phyloP scores from a whole-genome alignment of 2,888 invertebrate species.

The Malacosoma neustria region DNA sequence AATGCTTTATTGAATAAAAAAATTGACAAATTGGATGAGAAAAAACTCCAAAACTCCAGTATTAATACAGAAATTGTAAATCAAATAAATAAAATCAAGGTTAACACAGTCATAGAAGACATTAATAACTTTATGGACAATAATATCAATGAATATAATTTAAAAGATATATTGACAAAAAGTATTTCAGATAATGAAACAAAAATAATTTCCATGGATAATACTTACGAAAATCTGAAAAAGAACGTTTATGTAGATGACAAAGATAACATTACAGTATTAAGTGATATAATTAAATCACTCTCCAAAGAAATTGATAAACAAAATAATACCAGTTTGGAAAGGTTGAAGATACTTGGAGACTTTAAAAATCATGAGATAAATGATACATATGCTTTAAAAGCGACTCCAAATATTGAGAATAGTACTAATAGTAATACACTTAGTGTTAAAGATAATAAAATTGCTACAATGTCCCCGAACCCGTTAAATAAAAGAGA shows the following conservation, averaged over 20 bases:
- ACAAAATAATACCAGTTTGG: conserved; percentile 42
- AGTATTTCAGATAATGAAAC: conserved; percentile 5
- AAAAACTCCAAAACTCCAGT: not conserved
- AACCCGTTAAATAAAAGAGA: no score
- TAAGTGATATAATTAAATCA: conserved; percentile 32
- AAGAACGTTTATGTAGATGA: conserved; percentile 23
- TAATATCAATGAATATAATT: no score
- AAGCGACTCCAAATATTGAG: no score
- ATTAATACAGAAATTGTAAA: not conserved
- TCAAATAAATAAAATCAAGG: not conserved
- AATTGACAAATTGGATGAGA: no score
- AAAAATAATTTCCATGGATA: conserved; percentile 21
- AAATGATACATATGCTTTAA: not conserved
- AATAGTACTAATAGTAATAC: no score
- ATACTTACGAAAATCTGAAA: conserved; percentile 23
- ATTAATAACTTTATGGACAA: no score
- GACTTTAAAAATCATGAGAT: no score
- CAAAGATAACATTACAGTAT: conserved; percentile 16
- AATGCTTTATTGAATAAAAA: no score
- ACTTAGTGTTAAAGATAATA: no score
- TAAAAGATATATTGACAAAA: not conserved
- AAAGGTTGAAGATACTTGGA: no score
- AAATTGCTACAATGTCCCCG: no score
- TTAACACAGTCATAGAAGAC: not conserved
- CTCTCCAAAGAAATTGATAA: conserved; percentile 41